Base-by-base conservation (phyloP, 1,140 invertebrate genomes). In the Eriocheir sinensis region DNA sequence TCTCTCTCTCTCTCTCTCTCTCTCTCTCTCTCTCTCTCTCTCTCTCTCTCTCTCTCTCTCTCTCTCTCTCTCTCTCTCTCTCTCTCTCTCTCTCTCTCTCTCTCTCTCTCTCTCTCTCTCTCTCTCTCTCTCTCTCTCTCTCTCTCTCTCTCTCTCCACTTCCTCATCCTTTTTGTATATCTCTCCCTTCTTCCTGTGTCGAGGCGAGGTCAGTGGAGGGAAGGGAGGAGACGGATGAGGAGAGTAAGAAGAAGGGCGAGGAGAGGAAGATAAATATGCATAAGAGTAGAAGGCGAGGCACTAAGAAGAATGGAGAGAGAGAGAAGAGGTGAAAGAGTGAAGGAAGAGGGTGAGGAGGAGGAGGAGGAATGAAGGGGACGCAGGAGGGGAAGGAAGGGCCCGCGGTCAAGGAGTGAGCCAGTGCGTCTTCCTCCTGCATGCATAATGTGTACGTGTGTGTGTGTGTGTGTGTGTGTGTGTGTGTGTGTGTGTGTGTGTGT, bases 11-110 rank as follows among this genome's bases (percentile, higher is more conserved):
- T 60, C 53, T 60, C 53, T 72, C 60, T 72, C 60, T 72, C 60
- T 72, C 60, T 72, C 60, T 72, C 60, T 72, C 60, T 72, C 60
- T 72, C 60, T 72, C 60, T 72, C 60, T 72, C 60, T 48, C 44
- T 48, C 44, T 48, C 44, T 8, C 44, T 48, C 44, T 48, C 44
- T 48, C 44, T n/a, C n/a, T n/a, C n/a, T n/a, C n/a, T n/a, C n/a
- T n/a, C n/a, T n/a, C 44, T 48, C 44, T 48, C 44, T 48, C 44
- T 48, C 44, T 48, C 44, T 48, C 44, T 48, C 44, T 48, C 44
- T 48, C 44, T 48, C 44, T 48, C 44, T 48, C 44, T 48, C 44
- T 48, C 44, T 48, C 44, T 15, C 15, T 15, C 44, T 48, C 44
- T 48, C 44, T 48, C 44, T 48, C 44, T 15, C 15, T 15, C 15